phyloP scores from a whole-genome alignment of 2,113 vertebrate genomes.

The Corythornis madagascariensis region DNA sequence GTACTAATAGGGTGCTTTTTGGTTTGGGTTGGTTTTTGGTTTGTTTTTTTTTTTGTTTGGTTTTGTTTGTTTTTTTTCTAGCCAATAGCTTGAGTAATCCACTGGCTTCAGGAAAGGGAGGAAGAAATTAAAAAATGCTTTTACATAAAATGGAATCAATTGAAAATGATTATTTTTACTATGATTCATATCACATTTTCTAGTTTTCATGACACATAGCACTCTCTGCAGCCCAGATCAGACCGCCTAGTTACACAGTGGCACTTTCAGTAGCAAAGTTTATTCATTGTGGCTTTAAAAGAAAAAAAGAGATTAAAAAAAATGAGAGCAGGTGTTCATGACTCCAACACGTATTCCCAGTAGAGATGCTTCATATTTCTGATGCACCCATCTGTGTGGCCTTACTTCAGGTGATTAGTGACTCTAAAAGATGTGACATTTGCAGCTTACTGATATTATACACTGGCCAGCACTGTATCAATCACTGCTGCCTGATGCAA shows the following conservation, averaged over 20 bases:
- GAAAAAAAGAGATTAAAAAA: neutral
- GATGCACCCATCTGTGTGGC: neutral
- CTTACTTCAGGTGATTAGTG: constrained; percentile 36
- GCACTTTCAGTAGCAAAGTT: neutral
- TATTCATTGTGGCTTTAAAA: neutral
- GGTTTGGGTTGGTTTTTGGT: too few species aligned
- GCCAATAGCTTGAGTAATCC: neutral
- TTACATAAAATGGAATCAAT: neutral
- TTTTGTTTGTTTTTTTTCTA: neutral
- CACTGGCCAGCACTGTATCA: constrained; percentile 20
- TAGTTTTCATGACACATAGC: neutral
- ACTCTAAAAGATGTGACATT: constrained; percentile 55
- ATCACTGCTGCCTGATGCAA: constrained; percentile 52
- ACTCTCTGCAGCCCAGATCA: neutral
- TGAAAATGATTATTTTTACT: neutral
- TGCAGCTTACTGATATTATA: constrained; percentile 17
- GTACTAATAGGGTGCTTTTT: too few species aligned
- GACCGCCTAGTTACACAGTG: neutral
- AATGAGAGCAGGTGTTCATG: constrained; percentile 15
- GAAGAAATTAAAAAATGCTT: neutral
- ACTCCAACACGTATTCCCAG: neutral
- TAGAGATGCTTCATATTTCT: neutral
- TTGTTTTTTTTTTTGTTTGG: too few species aligned
- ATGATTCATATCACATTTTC: neutral
- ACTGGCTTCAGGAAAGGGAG: neutral